phyloP scores from a whole-genome alignment of 1,140 invertebrate genomes.

The Drosophila grimshawi region DNA sequence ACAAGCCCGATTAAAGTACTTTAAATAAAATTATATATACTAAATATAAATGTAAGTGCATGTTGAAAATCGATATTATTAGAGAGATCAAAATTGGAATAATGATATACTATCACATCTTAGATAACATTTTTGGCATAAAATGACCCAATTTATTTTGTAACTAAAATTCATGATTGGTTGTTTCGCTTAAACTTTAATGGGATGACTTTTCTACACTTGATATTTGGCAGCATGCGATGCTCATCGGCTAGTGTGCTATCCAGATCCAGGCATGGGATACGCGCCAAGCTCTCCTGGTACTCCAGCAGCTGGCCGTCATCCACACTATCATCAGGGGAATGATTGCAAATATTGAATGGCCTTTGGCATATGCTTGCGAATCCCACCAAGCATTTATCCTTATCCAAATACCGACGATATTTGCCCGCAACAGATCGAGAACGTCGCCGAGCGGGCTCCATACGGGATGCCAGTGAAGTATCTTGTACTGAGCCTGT shows the following conservation, averaged over 20 bases:
- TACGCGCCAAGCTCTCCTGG: background rate
- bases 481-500: background rate
- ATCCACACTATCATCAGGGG: background rate
- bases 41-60: constrained; percentile 18
- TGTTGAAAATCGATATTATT: background rate
- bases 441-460: background rate
- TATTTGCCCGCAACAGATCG: background rate
- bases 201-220: no score
- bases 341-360: background rate
- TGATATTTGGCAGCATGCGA: background rate
- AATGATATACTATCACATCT: background rate
- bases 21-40: constrained; percentile 34
- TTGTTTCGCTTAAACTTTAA: background rate
- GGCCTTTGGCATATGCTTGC: background rate
- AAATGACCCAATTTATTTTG: background rate
- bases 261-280: background rate
- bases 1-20: constrained; percentile 15
- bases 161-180: background rate
- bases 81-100: background rate
- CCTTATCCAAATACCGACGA: background rate
- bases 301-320: background rate
- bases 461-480: no score
- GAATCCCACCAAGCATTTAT: background rate
- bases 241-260: background rate
- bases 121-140: background rate